Conservation (phyloP, 2,888 invertebrate species). For the Branchellion lobata region DNA sequence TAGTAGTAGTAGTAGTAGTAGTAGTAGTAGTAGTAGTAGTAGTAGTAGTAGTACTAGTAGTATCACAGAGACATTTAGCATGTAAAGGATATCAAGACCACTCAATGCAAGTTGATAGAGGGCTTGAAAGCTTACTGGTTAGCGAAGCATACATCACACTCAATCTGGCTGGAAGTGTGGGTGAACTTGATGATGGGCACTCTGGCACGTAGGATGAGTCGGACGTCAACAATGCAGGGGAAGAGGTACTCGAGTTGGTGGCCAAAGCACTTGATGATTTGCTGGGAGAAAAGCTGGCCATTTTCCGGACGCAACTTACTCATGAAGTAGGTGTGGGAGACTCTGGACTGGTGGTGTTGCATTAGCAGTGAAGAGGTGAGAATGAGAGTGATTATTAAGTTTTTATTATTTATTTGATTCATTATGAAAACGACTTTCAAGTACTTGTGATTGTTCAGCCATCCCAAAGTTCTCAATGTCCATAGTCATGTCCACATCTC, state of each 20-base stretch:
- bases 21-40: conserved; percentile 47
- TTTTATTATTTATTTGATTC: background rate
- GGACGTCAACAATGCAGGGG: conserved; percentile 69
- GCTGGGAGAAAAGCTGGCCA: conserved; percentile 70
- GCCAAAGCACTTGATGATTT: conserved; percentile 74
- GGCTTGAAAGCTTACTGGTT: too few relatives aligned
- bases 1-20: conserved; percentile 47
- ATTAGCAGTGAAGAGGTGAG: too few relatives aligned
- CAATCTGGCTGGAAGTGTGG: conserved; percentile 74
- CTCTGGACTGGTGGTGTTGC: too few relatives aligned
- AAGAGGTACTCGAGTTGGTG: conserved; percentile 73
- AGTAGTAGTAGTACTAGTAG: conserved; percentile 45
- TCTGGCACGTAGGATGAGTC: conserved; percentile 77
- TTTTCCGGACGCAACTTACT: conserved; percentile 66
- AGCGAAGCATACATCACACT: conserved; percentile 80
- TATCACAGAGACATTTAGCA: conserved; percentile 3
- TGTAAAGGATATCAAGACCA: background rate
- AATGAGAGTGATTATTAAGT: too few relatives aligned
- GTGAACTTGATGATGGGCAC: conserved; percentile 86
- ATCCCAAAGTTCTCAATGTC: background rate
- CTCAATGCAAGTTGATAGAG: too few relatives aligned
- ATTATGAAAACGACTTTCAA: background rate
- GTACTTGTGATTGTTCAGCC: too few relatives aligned
- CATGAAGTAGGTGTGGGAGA: conserved; percentile 66
- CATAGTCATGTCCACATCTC: conserved; percentile 35